phyloP scores from a whole-genome alignment of 2,888 invertebrate species.

The Eupithecia inturbata region DNA sequence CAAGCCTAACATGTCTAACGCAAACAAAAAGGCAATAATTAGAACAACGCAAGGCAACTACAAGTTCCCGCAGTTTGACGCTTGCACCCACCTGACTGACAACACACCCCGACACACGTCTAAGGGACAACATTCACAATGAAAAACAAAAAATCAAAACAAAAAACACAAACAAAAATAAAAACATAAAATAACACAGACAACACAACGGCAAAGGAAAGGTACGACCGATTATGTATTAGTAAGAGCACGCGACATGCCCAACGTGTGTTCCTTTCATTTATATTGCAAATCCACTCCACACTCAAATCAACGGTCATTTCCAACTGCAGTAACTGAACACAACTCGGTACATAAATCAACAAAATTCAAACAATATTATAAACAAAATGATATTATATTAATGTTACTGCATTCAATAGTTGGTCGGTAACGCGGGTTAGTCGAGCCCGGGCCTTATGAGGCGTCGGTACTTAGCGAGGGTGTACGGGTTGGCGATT shows the following conservation, averaged over 20 bases:
- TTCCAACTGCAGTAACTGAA: conserved; percentile 75
- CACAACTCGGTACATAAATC: conserved; percentile 63
- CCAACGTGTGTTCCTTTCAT: conserved; percentile 57
- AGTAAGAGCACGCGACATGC: conserved; percentile 77
- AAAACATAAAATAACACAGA: conserved; percentile 66
- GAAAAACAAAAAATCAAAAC: conserved; percentile 56
- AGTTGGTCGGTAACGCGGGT: conserved; percentile 68
- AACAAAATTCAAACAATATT: conserved; percentile 59
- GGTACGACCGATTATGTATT: conserved; percentile 70
- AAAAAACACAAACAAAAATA: conserved; percentile 56
- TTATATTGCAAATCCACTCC: conserved; percentile 77
- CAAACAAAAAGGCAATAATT: conserved; percentile 75
- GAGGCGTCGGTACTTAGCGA: conserved; percentile 70
- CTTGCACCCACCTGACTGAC: conserved; percentile 72
- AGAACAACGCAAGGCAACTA: conserved; percentile 76
- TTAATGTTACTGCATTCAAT: conserved; percentile 70
- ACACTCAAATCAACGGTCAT: conserved; percentile 76
- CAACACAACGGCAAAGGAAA: conserved; percentile 80
- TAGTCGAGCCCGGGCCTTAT: conserved; percentile 64
- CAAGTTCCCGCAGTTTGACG: conserved; percentile 71
- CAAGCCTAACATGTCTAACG: conserved; percentile 79
- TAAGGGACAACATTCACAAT: conserved; percentile 76
- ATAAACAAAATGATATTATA: conserved; percentile 55
- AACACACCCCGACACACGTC: conserved; percentile 68
- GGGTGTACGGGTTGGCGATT: conserved; percentile 79